These are phyloP conservation scores for Amblyopsis hoosieri DNA, from an alignment of 2,797 vertebrate genomes.

Conservation along the genomic window DNA sequence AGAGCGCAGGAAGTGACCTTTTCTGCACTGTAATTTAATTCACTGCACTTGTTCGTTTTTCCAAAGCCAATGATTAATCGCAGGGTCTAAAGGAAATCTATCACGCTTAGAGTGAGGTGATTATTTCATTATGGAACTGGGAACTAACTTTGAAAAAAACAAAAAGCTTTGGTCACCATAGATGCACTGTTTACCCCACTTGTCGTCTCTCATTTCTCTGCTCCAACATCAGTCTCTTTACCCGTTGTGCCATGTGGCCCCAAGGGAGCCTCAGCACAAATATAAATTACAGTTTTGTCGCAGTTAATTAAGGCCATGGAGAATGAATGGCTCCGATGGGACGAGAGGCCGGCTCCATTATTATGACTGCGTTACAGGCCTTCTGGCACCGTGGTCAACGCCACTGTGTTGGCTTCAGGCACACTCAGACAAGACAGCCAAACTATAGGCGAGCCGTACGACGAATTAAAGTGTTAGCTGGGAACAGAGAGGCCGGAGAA, in stretches of 20 bases:
- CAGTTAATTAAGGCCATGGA: conserved; percentile 41
- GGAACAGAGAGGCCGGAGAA: too few relatives aligned
- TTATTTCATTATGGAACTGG: conserved; percentile 65
- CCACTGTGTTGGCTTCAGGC: background rate
- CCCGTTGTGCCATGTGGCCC: conserved; percentile 4
- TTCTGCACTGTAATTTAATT: conserved; percentile 57
- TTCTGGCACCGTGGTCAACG: background rate
- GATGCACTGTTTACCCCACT: conserved; percentile 43
- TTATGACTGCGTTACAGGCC: conserved; percentile 14
- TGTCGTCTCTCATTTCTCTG: conserved; percentile 52
- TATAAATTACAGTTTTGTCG: conserved; percentile 47
- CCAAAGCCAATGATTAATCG: conserved; percentile 65
- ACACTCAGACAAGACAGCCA: background rate
- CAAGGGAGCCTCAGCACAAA: conserved; percentile 25
- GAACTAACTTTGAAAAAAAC: conserved; percentile 23
- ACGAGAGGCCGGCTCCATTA: conserved; percentile 14
- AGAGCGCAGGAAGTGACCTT: conserved; percentile 46
- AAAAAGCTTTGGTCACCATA: conserved; percentile 43
- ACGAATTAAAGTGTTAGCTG: too few relatives aligned
- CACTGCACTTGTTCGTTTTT: conserved; percentile 54
- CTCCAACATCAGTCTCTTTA: conserved; percentile 25
- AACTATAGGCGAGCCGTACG: background rate
- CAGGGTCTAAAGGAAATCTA: conserved; percentile 45
- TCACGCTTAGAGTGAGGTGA: conserved; percentile 57
- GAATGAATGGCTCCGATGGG: conserved; percentile 28